These are phyloP conservation scores for Nysson spinosus DNA, from an alignment of 2,888 invertebrate genomes.

Conservation along the genomic window DNA sequence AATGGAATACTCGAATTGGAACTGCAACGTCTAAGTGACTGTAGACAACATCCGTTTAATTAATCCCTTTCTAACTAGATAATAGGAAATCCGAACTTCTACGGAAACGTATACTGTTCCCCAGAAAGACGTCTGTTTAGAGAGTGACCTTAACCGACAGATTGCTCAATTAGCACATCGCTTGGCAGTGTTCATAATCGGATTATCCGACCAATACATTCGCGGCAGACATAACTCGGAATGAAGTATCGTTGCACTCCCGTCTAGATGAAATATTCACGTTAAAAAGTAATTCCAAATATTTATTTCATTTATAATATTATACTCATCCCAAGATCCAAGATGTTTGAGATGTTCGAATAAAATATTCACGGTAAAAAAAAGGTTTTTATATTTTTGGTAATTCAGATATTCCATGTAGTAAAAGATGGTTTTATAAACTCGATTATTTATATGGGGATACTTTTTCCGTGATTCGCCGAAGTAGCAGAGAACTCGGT, in stretches of 20 bases:
- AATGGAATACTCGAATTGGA: neutral
- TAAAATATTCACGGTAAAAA: neutral
- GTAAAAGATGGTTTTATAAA: too few relatives aligned
- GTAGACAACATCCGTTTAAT: conserved; percentile 15
- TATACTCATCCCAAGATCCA: too few relatives aligned
- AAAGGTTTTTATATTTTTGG: neutral
- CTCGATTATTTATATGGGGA: too few relatives aligned
- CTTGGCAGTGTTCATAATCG: conserved; percentile 35
- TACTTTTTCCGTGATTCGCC: neutral
- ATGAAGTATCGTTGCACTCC: too few relatives aligned
- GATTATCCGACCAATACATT: conserved; percentile 26
- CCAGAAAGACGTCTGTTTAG: conserved; percentile 12
- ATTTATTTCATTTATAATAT: too few relatives aligned
- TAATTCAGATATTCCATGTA: too few relatives aligned
- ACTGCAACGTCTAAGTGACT: conserved; percentile 3
- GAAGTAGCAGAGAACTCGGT: too few relatives aligned
- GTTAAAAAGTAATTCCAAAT: too few relatives aligned
- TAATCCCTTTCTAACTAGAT: conserved; percentile 12
- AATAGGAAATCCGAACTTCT: neutral
- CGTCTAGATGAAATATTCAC: too few relatives aligned
- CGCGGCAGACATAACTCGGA: conserved; percentile 6
- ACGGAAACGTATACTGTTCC: neutral
- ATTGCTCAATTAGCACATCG: conserved; percentile 29
- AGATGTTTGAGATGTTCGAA: neutral
- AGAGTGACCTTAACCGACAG: conserved; percentile 43